Base-by-base conservation (phyloP, 2,797 vertebrate species). In the Oryzias sinensis region DNA sequence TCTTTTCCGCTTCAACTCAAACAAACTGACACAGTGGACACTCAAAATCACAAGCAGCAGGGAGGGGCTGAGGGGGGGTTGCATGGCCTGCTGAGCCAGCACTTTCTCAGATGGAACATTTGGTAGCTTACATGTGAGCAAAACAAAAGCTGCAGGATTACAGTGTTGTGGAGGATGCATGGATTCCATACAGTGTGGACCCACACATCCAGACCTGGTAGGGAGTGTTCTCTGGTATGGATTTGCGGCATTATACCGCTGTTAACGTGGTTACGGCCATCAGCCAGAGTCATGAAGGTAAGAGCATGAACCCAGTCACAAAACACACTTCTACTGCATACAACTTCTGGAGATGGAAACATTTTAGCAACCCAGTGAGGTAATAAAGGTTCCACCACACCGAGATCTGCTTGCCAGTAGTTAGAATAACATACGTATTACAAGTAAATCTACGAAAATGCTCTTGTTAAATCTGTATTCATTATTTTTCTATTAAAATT, bases 101-200 rank as follows among this genome's bases (percentile, higher is more conserved):
- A 74, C 57, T 83, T 86, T 84, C 62, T 83, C 75, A 62, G 65
- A 65, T 74, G 70, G 76, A 70, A 82, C 69, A 85, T 79, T 88
- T 85, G 79, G 80, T 74, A 74, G 82, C 66, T 81, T 76, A 81
- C 80, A 83, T 65, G 72, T 70, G 70, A 74, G 54, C 65, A 59
- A 67, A 56, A 90, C 88, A 90, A 90, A 90, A 77, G 81, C 70
- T 70, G 65, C 72, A 59, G 79, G 79, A 83, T 67, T 80, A 79
- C 75, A 62, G 71, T 57, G 78, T 63, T 55, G 60, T 66, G 33
- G 72, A 62, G 68, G 74, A 81, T 74, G 66, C 79, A 81, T 71
- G 75, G 57, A 76, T 40, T 53, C 73, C 72, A 80, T 65, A 64
- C 53, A 73, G 56, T 53, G 48, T 48, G 33, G 25, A 14, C 33